Percentiles rank a stretch among this genome's conserved stretches.
Evolutionary conservation across 2,797 vertebrate species (phyloP).

Genomic region (Momotus momota): DNA sequence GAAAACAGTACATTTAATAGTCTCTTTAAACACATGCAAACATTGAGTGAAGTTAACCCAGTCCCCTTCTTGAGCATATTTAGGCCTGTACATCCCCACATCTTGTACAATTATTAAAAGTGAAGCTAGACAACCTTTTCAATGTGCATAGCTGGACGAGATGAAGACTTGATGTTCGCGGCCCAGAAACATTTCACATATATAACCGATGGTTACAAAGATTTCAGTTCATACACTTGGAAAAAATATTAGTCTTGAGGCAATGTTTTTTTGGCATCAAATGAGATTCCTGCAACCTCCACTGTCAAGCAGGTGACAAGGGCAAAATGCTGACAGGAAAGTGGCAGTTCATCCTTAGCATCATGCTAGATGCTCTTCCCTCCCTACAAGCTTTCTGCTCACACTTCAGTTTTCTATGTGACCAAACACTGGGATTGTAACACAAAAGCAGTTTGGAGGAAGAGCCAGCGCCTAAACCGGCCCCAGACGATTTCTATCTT

Average conservation of each 20-base stretch:
- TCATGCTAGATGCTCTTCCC: background rate
- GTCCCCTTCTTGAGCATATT: no score
- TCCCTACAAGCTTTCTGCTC: background rate
- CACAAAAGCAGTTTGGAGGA: background rate
- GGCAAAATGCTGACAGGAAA: background rate
- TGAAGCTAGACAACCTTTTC: background rate
- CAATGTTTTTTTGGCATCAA: background rate
- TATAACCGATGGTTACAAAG: background rate
- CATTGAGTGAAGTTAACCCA: background rate
- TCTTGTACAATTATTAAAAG: background rate
- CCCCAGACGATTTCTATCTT: background rate
- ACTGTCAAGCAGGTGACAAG: rapidly evolving
- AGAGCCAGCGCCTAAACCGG: background rate
- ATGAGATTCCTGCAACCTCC: background rate
- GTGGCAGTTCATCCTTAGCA: background rate
- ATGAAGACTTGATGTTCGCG: background rate
- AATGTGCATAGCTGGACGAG: rapidly evolving
- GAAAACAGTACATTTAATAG: background rate
- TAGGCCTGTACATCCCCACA: background rate
- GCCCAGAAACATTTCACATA: background rate
- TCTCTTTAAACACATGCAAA: background rate
- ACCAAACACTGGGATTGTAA: rapidly evolving
- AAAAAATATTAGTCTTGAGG: background rate
- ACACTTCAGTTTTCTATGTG: background rate
- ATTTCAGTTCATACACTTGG: background rate